Percentiles rank a stretch among this genome's conserved stretches.
phyloP scores from a whole-genome alignment of 2,113 vertebrate genomes.

The Tragelaphus buxtoni region DNA sequence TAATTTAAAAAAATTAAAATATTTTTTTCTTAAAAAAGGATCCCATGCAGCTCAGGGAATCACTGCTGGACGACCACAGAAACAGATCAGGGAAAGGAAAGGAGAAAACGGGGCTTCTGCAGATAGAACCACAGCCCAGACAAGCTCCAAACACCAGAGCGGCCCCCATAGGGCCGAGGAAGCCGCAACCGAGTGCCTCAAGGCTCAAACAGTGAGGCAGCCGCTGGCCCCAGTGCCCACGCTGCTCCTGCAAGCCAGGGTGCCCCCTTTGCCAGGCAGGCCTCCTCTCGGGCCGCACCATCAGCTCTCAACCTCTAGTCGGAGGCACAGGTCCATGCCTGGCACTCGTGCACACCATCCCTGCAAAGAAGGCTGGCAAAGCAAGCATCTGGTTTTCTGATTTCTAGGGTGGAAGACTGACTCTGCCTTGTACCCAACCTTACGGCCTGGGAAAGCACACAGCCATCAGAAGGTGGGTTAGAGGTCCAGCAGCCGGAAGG shows the following conservation, averaged over 20 bases:
- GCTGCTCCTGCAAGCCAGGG: rapidly evolving
- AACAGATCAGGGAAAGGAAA: not conserved
- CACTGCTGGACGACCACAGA: not conserved
- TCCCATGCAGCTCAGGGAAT: not conserved
- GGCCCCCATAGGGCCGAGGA: rapidly evolving
- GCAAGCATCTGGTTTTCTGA: not conserved
- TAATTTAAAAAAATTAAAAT: not conserved
- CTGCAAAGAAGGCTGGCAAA: not conserved
- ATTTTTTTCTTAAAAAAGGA: not conserved
- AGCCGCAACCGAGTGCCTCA: not conserved
- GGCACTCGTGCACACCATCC: too few species aligned
- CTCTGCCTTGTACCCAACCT: not conserved
- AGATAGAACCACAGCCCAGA: not conserved
- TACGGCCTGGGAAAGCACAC: not conserved
- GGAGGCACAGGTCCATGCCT: not conserved
- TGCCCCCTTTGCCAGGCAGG: not conserved
- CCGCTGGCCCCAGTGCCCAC: rapidly evolving
- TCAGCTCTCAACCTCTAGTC: not conserved
- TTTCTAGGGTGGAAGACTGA: not conserved
- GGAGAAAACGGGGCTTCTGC: not conserved
- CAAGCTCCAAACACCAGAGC: not conserved
- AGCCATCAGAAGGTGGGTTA: not conserved
- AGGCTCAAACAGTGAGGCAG: not conserved
- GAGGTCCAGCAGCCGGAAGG: not conserved
- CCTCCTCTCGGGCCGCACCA: not conserved